A percentile compares a stretch with the other conserved stretches of the same genome.
Conservation (phyloP, 2,888 invertebrate species). For the Eupithecia tripunctaria region DNA sequence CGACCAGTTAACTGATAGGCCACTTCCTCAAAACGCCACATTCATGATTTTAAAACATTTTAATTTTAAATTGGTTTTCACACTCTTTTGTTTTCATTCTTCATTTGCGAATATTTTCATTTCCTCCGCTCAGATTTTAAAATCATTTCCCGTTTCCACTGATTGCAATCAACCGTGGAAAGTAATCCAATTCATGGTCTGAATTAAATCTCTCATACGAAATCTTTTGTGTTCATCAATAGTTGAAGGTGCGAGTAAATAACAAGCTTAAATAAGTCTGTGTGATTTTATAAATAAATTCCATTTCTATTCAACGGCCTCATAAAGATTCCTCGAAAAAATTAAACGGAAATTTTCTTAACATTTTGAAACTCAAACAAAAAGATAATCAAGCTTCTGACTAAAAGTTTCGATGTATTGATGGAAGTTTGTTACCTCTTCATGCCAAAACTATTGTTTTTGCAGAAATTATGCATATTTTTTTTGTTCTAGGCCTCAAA, state of each 20-base stretch:
- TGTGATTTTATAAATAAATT: not conserved
- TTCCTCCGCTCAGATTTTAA: conserved; percentile 7
- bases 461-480: too few relatives aligned
- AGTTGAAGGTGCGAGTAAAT: not conserved
- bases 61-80: not conserved
- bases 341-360: not conserved
- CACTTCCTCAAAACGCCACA: too few relatives aligned
- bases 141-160: not conserved
- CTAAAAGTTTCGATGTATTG: too few relatives aligned
- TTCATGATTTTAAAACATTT: too few relatives aligned
- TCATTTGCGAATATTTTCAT: conserved; percentile 5
- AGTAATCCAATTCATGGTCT: conserved; percentile 16
- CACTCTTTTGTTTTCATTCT: not conserved
- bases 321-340: not conserved
- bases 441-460: too few relatives aligned
- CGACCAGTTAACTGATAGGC: too few relatives aligned
- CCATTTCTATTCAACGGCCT: not conserved
- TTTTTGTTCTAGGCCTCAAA: too few relatives aligned
- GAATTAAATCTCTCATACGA: conserved; percentile 13
- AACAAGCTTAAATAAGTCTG: not conserved
- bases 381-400: too few relatives aligned
- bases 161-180: conserved; percentile 18
- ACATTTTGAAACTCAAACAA: not conserved
- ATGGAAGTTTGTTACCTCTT: too few relatives aligned
- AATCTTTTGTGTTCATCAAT: not conserved